These are phyloP conservation scores for Philhelius pedissequus DNA, from an alignment of 2,888 invertebrate species.

Conservation along the genomic window DNA sequence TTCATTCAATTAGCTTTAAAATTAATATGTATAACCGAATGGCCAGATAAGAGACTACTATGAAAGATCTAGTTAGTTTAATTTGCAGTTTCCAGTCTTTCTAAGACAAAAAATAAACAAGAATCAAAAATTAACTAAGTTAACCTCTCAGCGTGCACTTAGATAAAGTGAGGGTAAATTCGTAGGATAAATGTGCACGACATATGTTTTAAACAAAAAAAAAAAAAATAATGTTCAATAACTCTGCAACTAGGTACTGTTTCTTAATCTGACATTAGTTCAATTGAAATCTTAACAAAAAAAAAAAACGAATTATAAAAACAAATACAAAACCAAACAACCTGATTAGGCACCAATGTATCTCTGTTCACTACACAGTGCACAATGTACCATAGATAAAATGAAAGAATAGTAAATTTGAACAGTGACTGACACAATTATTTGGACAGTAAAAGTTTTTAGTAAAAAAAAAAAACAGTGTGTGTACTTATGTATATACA, in stretches of 20 bases:
- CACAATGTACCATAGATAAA: not conserved
- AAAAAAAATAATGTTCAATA: not conserved
- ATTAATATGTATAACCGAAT: no score
- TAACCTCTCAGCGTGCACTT: slow-evolving; percentile 22
- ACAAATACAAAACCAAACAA: slow-evolving; percentile 14
- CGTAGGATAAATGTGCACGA: slow-evolving; percentile 44
- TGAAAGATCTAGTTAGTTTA: slow-evolving; percentile 48
- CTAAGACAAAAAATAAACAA: not conserved
- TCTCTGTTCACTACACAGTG: not conserved
- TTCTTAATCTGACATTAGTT: not conserved
- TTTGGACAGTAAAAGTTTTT: not conserved
- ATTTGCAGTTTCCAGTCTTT: slow-evolving; percentile 33
- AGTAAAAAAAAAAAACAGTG: no score
- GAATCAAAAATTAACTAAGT: slow-evolving; percentile 6
- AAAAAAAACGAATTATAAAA: not conserved
- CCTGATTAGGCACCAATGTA: slow-evolving; percentile 50
- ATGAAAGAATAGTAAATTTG: not conserved
- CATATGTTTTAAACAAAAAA: slow-evolving; percentile 40
- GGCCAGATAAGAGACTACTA: not conserved
- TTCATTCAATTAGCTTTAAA: no score
- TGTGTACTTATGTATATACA: no score
- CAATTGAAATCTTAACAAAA: slow-evolving; percentile 46
- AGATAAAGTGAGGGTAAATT: not conserved
- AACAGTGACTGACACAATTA: not conserved
- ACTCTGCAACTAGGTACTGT: not conserved